Evolutionary conservation across 2,797 vertebrate species (phyloP).

Genomic region (Platyrinchus mystaceus): DNA sequence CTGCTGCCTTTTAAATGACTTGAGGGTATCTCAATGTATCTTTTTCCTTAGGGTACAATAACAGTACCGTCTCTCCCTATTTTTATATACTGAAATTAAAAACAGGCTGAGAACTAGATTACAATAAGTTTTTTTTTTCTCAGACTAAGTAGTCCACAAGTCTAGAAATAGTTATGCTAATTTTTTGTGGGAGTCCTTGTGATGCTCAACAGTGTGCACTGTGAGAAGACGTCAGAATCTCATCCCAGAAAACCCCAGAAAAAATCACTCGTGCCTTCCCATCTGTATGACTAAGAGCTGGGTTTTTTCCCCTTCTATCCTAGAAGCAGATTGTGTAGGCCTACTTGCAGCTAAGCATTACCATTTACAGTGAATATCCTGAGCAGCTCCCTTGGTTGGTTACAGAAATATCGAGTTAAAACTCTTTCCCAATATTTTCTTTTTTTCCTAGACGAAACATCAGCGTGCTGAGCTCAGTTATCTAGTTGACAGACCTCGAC

Average conservation of each 20-base stretch:
- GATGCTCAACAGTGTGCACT: not conserved
- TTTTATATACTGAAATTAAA: not conserved
- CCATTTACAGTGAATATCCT: not conserved
- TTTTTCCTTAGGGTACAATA: not conserved
- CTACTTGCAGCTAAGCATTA: slow-evolving; percentile 3
- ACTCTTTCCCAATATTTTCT: slow-evolving; percentile 61
- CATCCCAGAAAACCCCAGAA: not conserved
- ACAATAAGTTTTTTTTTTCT: not conserved
- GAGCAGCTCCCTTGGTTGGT: not conserved
- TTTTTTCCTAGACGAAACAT: slow-evolving; percentile 90
- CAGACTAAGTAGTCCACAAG: not conserved
- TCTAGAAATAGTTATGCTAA: slow-evolving; percentile 33
- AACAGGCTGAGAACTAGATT: not conserved
- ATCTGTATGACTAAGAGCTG: not conserved
- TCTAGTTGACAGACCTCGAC: slow-evolving; percentile 96
- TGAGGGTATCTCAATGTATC: not conserved
- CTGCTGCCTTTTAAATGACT: not conserved
- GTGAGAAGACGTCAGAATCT: slow-evolving; percentile 1
- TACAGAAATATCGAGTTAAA: slow-evolving; percentile 44
- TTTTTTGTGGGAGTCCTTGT: slow-evolving; percentile 28
- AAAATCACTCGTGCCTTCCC: not conserved
- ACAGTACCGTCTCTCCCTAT: not conserved
- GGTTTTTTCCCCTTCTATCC: not conserved
- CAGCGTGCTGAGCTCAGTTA: slow-evolving; percentile 97
- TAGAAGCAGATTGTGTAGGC: slow-evolving; percentile 19